Percentiles rank a stretch among this genome's conserved stretches.
Evolutionary conservation across 2,797 vertebrate genomes (phyloP).

Genomic region (Scolopax rusticola): DNA sequence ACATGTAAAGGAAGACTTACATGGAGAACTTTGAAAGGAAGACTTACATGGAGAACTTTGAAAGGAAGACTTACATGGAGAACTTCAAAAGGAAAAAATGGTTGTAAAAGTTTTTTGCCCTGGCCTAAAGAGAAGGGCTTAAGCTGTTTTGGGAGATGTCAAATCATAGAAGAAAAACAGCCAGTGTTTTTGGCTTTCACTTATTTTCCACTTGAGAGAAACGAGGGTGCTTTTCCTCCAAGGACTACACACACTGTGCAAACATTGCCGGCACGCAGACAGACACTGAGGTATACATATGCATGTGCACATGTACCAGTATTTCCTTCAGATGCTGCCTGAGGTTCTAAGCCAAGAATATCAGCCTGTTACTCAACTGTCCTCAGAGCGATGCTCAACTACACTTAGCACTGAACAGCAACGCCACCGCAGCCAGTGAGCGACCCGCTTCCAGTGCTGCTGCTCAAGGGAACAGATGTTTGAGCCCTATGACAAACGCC

Average conservation of each 20-base stretch:
- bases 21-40: not conserved
- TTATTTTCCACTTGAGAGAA: not conserved
- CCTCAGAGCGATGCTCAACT: not conserved
- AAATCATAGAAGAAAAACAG: not conserved
- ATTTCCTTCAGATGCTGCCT: not conserved
- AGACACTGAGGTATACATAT: not conserved
- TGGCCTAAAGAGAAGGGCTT: not conserved
- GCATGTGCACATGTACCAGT: not conserved
- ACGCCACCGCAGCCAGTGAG: accelerated
- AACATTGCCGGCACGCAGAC: not conserved
- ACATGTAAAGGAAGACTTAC: not conserved
- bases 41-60: no score
- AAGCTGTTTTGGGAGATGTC: not conserved
- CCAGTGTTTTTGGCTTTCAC: not conserved
- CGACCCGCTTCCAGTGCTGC: not conserved
- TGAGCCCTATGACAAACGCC: not conserved
- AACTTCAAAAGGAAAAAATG: not conserved
- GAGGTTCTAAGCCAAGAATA: not conserved
- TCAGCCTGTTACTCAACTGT: not conserved
- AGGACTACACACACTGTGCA: accelerated
- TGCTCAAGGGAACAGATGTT: not conserved
- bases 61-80: not conserved
- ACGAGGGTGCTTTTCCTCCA: not conserved
- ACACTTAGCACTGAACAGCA: not conserved
- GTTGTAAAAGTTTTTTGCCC: not conserved